Evolutionary conservation across 2,113 vertebrate genomes (phyloP), one percentile per base, ranked within the genome.

Genomic region (Hydrolagus affinis): DNA sequence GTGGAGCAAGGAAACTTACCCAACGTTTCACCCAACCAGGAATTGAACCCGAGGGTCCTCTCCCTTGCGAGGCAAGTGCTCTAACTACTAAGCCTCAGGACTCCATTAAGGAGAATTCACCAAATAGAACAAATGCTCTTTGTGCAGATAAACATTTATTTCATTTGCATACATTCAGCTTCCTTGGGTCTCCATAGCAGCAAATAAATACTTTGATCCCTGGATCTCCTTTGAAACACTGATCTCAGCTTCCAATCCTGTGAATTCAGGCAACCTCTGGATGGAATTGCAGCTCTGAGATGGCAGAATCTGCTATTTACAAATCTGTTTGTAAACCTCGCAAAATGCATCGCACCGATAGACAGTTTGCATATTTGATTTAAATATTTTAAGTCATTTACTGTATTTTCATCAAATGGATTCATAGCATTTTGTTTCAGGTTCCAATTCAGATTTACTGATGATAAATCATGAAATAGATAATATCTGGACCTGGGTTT

Each of bases 121-220:
- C n/a, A 83, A 83, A 64, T 83, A 7, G 66, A 56, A 62, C 23
- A 83, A 64, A 83, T 66, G 66, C 62, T 66, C 28, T 83, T 68
- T 32, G 64, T 7, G 30, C 60, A 83, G 30, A 78, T 15, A 64
- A 59, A 83, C 14, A 14, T 25, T 62, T 83, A 32, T 10, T 32
- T 75, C 66, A 75, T 75, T 66, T 83, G 66, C 25, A 2, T 25
- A 17, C 23, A 80, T 62, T 83, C 25, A 30, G 30, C 14, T 83
- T 83, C 73, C 32, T 75, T 75, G 19, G 17, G 44, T 44, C 44
- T 44, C 44, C 44, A 44, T 44, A 44, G 6, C 44, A 44, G 44
- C 44, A 44, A 44, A 44, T 44, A 44, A 44, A 44, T 44, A 44
- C 44, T 44, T 44, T 6, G 6, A 57, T 57, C 32, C 32, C n/a